phyloP scores from a whole-genome alignment of 2,888 invertebrate genomes.

The Piscicola geometra region DNA sequence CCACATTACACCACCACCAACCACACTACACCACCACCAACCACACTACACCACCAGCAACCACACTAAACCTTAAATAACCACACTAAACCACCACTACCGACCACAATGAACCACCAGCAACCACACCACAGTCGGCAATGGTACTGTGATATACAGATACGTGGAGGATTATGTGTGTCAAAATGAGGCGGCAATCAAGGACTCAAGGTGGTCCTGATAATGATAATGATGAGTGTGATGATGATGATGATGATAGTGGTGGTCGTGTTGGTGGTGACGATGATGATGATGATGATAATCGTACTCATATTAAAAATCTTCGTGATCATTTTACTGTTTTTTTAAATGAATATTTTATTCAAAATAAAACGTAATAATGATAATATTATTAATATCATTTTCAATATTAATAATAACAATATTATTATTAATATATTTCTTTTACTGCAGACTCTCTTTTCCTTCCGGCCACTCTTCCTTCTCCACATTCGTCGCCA shows the following conservation, averaged over 20 bases:
- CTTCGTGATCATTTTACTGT: too few species aligned
- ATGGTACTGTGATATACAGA: not conserved
- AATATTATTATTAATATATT: too few species aligned
- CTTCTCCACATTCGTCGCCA: slow-evolving; percentile 48
- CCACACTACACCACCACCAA: too few species aligned
- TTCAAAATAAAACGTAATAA: too few species aligned
- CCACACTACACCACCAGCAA: too few species aligned
- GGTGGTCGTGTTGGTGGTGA: not conserved
- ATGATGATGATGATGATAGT: too few species aligned
- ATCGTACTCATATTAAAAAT: too few species aligned
- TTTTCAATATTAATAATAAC: not conserved
- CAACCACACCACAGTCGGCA: not conserved
- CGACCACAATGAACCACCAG: not conserved
- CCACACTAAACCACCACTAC: too few species aligned
- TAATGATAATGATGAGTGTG: not conserved
- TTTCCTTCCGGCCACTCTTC: slow-evolving; percentile 54
- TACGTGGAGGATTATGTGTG: slow-evolving; percentile 29
- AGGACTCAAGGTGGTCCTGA: slow-evolving; percentile 3
- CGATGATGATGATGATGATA: slow-evolving; percentile 32
- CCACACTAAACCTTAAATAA: not conserved
- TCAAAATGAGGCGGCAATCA: slow-evolving; percentile 4
- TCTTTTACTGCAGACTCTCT: slow-evolving; percentile 48
- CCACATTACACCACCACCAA: too few species aligned
- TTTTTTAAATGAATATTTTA: too few species aligned
- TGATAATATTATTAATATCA: not conserved